phyloP scores from a whole-genome alignment of 2,888 invertebrate species.

The Balanococcus diminutus region DNA sequence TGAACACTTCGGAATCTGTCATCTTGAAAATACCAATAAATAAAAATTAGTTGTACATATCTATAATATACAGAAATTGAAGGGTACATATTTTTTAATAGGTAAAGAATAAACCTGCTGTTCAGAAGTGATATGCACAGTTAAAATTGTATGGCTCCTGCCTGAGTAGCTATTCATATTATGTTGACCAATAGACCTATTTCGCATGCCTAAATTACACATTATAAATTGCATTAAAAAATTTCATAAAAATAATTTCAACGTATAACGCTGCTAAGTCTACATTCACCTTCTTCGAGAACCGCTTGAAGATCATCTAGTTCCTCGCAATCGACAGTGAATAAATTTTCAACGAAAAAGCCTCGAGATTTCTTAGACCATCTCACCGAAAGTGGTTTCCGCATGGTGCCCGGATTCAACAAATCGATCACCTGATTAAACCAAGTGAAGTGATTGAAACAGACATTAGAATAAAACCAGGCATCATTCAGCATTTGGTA shows the following conservation, averaged over 20 bases:
- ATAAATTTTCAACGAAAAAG: conserved; percentile 95
- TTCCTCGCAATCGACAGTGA: conserved; percentile 92
- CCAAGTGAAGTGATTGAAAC: neutral
- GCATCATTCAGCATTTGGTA: neutral
- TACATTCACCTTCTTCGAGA: conserved; percentile 78
- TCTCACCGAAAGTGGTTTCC: conserved; percentile 84
- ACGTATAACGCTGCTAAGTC: neutral
- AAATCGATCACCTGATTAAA: conserved; percentile 83
- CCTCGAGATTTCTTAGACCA: conserved; percentile 93
- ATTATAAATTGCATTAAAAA: neutral
- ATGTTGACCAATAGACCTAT: conserved; percentile 86
- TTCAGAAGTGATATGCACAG: conserved; percentile 86
- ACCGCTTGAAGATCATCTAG: conserved; percentile 91
- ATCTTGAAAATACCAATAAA: neutral
- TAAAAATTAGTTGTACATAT: neutral
- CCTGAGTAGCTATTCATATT: conserved; percentile 93
- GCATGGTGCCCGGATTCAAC: conserved; percentile 81
- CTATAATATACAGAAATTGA: too few species aligned
- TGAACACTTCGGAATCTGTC: conserved; percentile 68
- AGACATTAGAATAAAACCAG: neutral
- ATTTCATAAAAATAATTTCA: neutral
- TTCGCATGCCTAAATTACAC: conserved; percentile 78
- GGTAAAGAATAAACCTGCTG: conserved; percentile 68
- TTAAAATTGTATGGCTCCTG: conserved; percentile 89
- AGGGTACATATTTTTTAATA: neutral